Conservation (phyloP, 1,140 invertebrate species). For the Vanessa atalanta region DNA sequence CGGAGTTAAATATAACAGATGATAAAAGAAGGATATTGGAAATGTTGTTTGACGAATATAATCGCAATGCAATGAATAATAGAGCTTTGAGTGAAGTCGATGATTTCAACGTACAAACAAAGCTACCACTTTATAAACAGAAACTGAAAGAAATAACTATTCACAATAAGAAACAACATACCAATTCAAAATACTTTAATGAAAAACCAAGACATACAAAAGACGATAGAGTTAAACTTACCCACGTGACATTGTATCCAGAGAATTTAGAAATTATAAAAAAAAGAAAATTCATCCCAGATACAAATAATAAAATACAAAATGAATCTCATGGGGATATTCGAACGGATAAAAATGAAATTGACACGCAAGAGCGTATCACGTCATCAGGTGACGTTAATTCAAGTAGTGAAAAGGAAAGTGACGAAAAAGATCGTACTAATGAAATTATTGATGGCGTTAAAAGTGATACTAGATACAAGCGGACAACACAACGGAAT, state of each 20-base stretch:
- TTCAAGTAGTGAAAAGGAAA: not conserved
- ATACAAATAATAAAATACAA: not conserved
- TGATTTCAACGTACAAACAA: not conserved
- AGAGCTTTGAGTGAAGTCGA: no score
- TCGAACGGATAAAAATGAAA: not conserved
- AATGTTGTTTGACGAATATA: not conserved
- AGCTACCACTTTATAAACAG: not conserved
- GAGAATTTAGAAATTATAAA: constrained; percentile 14
- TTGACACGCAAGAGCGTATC: not conserved
- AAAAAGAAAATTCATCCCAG: not conserved
- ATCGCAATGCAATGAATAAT: not conserved
- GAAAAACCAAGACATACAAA: not conserved
- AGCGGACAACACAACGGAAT: no score
- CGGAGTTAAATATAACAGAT: not conserved
- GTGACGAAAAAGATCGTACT: not conserved
- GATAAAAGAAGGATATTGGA: not conserved
- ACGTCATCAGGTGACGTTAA: no score
- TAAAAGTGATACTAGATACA: not conserved
- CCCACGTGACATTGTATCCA: constrained; percentile 26
- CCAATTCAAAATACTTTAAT: not conserved
- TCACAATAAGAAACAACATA: not conserved
- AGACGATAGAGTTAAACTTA: not conserved
- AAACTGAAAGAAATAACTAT: not conserved
- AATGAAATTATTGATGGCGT: not conserved
- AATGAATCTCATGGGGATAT: not conserved